Evolutionary conservation across 37 sponge, comb jelly and placozoan species (phyloP), one percentile per base, ranked within the genome.

Genomic region (Chondrilla cf. caribensis): DNA sequence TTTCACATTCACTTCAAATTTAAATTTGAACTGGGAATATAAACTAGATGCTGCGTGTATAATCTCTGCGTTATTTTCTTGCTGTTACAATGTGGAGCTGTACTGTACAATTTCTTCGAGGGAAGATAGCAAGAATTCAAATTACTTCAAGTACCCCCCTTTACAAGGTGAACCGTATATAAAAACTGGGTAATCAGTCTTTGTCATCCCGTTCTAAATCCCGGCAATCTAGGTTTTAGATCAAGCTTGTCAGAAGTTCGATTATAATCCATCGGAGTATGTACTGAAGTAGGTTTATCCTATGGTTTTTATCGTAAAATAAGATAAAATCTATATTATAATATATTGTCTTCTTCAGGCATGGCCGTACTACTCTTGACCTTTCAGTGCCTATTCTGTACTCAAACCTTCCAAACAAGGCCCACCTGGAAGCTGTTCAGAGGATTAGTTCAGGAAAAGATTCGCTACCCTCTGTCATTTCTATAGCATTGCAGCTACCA

Each of bases 221-320:
- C n/a, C n/a, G n/a, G n/a, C n/a, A n/a, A n/a, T n/a, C n/a, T n/a
- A 90, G 90, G 84, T 90, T 0, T 54, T 90, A 18, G 90, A 90
- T 73, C 76, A 90, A 25, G 86, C 81, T 0, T 86, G 87, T 59
- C 9, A 26, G n/a, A 86, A 80, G 42, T 82, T 85, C 11, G 54
- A 65, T 43, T 79, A 71, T 22, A 82, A 90, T 21, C 75, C 86
- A 62, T 6, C 36, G 25, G 47, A 82, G 1, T 77, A 90, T 62
- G 79, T 41, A 7, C 77, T 90, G 19, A 90, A 90, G 90, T 90
- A 39, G 71, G 86, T 36, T 58, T 33, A 19, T 62, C 64, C 22
- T n/a, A 62, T 29, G 29, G 57, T 55, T 55, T 17, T 55, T 17
- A 19, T 55, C 57, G n/a, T n/a, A n/a, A n/a, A n/a, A n/a, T 55